These are phyloP conservation scores for Microhierax caerulescens DNA, from an alignment of 2,797 vertebrate species.

Conservation along the genomic window DNA sequence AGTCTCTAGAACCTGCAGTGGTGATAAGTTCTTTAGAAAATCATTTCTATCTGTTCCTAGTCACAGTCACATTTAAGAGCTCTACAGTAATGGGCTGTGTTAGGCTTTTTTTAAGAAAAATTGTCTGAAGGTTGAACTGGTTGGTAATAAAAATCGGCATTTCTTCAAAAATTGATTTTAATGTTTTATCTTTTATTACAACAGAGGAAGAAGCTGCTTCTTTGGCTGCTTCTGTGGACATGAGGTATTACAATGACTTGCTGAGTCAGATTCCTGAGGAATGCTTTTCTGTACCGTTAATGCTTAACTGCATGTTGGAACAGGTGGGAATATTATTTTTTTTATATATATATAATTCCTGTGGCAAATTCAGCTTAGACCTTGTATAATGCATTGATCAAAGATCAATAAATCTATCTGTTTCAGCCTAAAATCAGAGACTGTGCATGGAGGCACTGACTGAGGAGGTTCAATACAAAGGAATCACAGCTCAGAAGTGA, in stretches of 20 bases:
- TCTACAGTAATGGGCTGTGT: neutral
- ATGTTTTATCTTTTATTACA: neutral
- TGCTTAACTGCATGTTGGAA: conserved; percentile 88
- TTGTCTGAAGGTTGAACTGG: neutral
- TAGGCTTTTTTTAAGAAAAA: neutral
- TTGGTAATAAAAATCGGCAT: neutral
- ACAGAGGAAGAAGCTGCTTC: neutral
- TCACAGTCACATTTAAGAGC: neutral
- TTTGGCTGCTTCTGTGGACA: conserved; percentile 76
- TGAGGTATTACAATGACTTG: conserved; percentile 85
- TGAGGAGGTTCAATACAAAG: neutral
- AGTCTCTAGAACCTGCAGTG: neutral
- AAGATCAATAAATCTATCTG: neutral
- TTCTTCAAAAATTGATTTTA: neutral
- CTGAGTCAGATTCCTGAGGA: conserved; percentile 83
- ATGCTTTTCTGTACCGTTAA: conserved; percentile 83
- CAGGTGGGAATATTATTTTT: conserved; percentile 80
- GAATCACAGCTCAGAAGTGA: neutral
- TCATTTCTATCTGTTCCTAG: neutral
- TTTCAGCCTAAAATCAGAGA: neutral
- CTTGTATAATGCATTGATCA: neutral
- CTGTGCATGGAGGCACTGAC: neutral
- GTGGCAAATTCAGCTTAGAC: neutral
- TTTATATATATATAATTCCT: neutral
- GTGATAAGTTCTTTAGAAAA: neutral